Percentiles rank a stretch among this genome's conserved stretches.
Evolutionary conservation across 1,140 invertebrate species (phyloP).

Genomic region (Drosophila serrata): DNA sequence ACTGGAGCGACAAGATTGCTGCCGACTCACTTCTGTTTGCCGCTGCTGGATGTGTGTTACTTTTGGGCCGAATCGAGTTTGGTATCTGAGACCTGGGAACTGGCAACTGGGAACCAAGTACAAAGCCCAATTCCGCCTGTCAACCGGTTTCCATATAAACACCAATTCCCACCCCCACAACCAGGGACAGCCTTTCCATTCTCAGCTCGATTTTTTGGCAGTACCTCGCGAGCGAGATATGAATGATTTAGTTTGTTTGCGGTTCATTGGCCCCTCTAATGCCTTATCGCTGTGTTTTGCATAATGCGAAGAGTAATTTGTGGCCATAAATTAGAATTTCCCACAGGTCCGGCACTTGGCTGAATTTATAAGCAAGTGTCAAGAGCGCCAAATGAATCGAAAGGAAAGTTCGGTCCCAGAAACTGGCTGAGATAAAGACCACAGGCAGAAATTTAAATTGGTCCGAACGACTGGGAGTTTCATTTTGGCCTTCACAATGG

Average conservation of each 20-base stretch:
- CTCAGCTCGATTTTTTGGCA: constrained; percentile 46
- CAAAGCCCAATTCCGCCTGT: constrained; percentile 41
- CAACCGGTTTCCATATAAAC: constrained; percentile 73
- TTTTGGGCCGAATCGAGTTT: constrained; percentile 61
- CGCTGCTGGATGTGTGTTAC: constrained; percentile 52
- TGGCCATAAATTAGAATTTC: constrained; percentile 56
- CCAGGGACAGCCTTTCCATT: constrained; percentile 29
- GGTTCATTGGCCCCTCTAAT: constrained; percentile 75
- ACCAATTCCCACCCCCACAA: constrained; percentile 20
- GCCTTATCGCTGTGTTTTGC: constrained; percentile 66
- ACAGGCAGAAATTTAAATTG: constrained; percentile 19
- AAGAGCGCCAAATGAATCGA: constrained; percentile 38
- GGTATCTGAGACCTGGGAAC: constrained; percentile 41
- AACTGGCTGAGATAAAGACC: constrained; percentile 10
- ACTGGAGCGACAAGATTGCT: constrained; percentile 55
- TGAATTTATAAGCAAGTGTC: constrained; percentile 43
- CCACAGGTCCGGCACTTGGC: constrained; percentile 12
- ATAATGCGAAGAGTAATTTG: constrained; percentile 73
- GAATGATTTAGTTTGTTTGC: constrained; percentile 75
- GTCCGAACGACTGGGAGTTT: not conserved
- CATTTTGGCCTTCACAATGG: constrained; percentile 10
- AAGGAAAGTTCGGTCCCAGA: constrained; percentile 28
- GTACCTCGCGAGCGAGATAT: constrained; percentile 57
- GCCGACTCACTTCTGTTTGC: constrained; percentile 65
- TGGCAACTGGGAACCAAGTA: constrained; percentile 34